Percentiles rank a stretch among this genome's conserved stretches.
These are phyloP conservation scores for Myotis findleyi DNA, from an alignment of 2,797 vertebrate genomes.

Conservation along the genomic window DNA sequence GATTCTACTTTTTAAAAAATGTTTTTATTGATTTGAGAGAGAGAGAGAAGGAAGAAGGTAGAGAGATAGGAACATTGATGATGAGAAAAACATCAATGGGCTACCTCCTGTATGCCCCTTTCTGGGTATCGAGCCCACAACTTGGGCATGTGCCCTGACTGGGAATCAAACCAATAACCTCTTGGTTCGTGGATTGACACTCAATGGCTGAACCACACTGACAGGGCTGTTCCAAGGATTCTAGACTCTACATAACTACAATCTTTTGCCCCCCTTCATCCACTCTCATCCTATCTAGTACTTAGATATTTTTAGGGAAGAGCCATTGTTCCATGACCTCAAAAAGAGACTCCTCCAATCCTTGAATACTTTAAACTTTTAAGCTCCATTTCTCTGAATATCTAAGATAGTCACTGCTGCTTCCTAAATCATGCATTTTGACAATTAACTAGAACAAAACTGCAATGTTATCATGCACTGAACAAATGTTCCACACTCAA, in stretches of 20 bases:
- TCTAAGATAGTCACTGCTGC: not conserved
- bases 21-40: too few species aligned
- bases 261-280: not conserved
- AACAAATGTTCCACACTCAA: not conserved
- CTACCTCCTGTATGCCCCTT: too few species aligned
- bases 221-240: not conserved
- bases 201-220: too few species aligned
- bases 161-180: too few species aligned
- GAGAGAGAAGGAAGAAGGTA: too few species aligned
- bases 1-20: not conserved
- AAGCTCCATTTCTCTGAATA: not conserved
- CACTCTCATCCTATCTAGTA: not conserved
- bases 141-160: too few species aligned
- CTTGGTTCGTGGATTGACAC: too few species aligned
- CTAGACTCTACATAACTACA: not conserved
- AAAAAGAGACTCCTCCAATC: not conserved
- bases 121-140: too few species aligned
- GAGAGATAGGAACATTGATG: too few species aligned
- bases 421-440: not conserved
- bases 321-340: not conserved
- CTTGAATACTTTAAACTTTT: not conserved
- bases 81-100: too few species aligned
- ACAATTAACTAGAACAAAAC: conserved; percentile 11
- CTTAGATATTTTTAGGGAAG: conserved; percentile 3
- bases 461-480: not conserved